phyloP scores from a whole-genome alignment of 2,888 invertebrate genomes.

The Strigamia maritima region DNA sequence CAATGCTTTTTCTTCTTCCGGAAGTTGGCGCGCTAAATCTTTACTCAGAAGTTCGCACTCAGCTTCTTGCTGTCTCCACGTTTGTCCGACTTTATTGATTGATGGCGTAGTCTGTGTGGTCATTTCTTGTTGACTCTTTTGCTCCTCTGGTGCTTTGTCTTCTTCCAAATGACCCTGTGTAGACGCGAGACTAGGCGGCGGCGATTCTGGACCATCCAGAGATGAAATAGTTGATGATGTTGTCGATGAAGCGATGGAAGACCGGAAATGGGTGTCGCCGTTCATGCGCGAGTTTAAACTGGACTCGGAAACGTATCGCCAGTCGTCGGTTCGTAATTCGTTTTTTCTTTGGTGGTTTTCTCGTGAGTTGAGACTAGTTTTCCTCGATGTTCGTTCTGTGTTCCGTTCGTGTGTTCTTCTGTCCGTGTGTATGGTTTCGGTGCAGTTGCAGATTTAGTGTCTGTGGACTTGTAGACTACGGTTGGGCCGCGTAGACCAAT shows the following conservation, averaged over 20 bases:
- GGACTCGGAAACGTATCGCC: background rate
- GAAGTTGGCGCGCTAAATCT: conserved; percentile 54
- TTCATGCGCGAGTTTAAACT: background rate
- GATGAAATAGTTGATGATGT: background rate
- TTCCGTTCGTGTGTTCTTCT: background rate
- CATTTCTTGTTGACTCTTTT: conserved; percentile 37
- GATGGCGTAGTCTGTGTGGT: conserved; percentile 57
- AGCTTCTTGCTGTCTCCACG: conserved; percentile 64
- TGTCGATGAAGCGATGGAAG: conserved; percentile 2
- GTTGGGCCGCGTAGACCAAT: conserved; percentile 50
- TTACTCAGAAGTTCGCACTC: conserved; percentile 68
- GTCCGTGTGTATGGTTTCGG: background rate
- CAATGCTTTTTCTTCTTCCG: conserved; percentile 60
- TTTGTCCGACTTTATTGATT: conserved; percentile 39
- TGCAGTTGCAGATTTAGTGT: background rate
- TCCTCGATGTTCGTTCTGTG: background rate
- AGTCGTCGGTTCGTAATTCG: background rate
- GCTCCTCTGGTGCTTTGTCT: background rate
- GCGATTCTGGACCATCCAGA: background rate
- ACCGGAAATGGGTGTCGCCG: background rate
- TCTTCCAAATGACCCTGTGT: conserved; percentile 29
- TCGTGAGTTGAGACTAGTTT: conserved; percentile 28
- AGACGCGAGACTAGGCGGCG: conserved; percentile 13
- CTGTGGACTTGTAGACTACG: conserved; percentile 49
- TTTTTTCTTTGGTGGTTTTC: conserved; percentile 18